These are phyloP conservation scores for Ammodytes dubius DNA, from an alignment of 2,113 vertebrate species.

Conservation along the genomic window DNA sequence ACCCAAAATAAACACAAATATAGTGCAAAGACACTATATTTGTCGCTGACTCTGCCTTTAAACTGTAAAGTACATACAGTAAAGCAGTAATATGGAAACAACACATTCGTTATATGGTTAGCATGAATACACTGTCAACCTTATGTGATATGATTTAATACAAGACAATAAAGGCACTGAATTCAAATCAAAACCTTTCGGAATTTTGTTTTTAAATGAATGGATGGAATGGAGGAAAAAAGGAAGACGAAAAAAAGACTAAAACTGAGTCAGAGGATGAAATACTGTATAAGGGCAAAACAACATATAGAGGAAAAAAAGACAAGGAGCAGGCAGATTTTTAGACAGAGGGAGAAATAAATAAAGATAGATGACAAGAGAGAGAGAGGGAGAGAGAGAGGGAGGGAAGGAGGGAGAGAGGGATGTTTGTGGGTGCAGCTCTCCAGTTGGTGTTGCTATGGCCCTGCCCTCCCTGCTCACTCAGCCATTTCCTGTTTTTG, in stretches of 20 bases:
- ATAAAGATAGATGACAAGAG: slow-evolving; percentile 57
- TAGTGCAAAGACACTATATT: no score
- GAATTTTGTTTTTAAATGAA: background rate
- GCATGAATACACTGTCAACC: background rate
- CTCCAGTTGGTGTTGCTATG: slow-evolving; percentile 89
- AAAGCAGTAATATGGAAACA: background rate
- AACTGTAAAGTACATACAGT: background rate
- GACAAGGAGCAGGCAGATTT: slow-evolving; percentile 27
- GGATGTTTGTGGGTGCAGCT: slow-evolving; percentile 90
- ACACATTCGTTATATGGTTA: background rate
- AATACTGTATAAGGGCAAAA: background rate
- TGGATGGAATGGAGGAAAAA: background rate
- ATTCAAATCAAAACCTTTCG: slow-evolving; percentile 3
- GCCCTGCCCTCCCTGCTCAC: slow-evolving; percentile 94
- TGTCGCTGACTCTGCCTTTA: no score
- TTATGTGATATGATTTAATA: background rate
- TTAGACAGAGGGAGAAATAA: slow-evolving; percentile 52
- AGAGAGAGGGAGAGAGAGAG: slow-evolving; percentile 20
- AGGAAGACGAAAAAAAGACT: background rate
- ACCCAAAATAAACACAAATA: no score
- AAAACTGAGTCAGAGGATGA: background rate
- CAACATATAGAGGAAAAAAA: background rate
- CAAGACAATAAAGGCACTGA: background rate
- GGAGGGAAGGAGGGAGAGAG: slow-evolving; percentile 56
- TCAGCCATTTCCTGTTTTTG: slow-evolving; percentile 99